These are phyloP conservation scores for Pseudachorutes palmiensis DNA, from an alignment of 1,140 invertebrate genomes.

Conservation along the genomic window DNA sequence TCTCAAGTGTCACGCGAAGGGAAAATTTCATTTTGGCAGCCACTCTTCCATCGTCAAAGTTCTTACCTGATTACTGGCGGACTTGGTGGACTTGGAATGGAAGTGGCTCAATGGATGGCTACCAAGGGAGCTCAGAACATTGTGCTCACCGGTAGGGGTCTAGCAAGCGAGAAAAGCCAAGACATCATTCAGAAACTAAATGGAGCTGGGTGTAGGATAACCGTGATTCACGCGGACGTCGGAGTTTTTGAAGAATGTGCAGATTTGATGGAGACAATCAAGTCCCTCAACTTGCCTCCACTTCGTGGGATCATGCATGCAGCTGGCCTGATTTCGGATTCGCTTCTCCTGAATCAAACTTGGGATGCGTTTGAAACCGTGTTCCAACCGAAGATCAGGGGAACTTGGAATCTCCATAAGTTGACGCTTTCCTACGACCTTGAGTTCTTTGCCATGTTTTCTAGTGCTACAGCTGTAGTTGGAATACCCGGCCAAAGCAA, in stretches of 20 bases:
- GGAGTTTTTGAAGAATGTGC: constrained; percentile 15
- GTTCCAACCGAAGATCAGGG: constrained; percentile 16
- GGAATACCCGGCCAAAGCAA: constrained; percentile 4
- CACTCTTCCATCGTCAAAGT: constrained; percentile 16
- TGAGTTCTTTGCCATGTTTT: constrained; percentile 14
- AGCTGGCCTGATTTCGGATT: constrained; percentile 13
- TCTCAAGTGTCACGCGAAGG: neutral
- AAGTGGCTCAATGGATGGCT: constrained; percentile 24
- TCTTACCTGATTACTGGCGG: constrained; percentile 27
- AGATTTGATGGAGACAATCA: neutral
- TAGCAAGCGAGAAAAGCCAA: neutral
- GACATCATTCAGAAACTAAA: neutral
- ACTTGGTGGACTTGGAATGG: constrained; percentile 25
- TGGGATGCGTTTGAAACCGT: constrained; percentile 17
- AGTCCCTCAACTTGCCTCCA: neutral
- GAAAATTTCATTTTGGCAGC: neutral
- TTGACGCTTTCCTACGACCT: neutral
- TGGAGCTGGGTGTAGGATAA: neutral
- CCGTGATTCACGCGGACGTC: constrained; percentile 11
- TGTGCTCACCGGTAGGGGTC: constrained; percentile 16
- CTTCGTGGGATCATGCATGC: constrained; percentile 22
- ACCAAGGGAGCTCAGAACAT: constrained; percentile 17
- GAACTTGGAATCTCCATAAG: constrained; percentile 16
- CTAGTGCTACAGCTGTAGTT: neutral
- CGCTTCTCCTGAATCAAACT: neutral